phyloP scores from a whole-genome alignment of 2,888 invertebrate genomes.

The Leptopilina drosophilae region DNA sequence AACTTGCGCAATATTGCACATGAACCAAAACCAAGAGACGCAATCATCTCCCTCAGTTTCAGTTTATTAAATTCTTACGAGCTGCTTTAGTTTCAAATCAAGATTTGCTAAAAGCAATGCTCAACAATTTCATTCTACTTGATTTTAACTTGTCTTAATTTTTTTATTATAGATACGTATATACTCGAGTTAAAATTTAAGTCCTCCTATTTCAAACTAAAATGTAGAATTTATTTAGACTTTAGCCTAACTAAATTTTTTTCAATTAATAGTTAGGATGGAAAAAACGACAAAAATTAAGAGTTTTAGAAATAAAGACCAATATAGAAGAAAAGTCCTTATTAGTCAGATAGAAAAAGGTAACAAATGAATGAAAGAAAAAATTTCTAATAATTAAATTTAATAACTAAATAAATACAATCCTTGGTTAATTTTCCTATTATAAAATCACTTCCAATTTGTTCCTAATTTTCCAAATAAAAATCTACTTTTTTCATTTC shows the following conservation, averaged over 20 bases:
- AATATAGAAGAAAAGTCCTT: no score
- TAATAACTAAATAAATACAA: no score
- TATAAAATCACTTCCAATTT: no score
- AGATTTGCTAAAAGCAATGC: not conserved
- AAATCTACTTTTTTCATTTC: not conserved
- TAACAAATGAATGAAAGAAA: no score
- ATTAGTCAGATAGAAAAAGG: no score
- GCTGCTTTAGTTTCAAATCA: slow-evolving; percentile 10
- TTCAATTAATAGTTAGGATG: not conserved
- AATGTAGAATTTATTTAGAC: no score
- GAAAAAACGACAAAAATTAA: not conserved
- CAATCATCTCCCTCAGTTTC: slow-evolving; percentile 54
- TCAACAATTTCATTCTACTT: not conserved
- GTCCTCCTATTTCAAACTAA: no score
- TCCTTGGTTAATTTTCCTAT: no score
- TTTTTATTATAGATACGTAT: not conserved
- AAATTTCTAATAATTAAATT: no score
- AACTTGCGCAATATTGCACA: slow-evolving; percentile 52
- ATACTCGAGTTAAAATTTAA: no score
- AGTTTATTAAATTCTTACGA: slow-evolving; percentile 55
- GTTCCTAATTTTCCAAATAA: not conserved
- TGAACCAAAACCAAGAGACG: slow-evolving; percentile 48
- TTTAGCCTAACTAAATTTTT: no score
- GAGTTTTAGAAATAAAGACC: no score
- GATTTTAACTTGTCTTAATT: not conserved